Evolutionary conservation across 37 sponge, comb jelly and placozoan genomes (phyloP).

Genomic region (Diacarnus erythraeanus): DNA sequence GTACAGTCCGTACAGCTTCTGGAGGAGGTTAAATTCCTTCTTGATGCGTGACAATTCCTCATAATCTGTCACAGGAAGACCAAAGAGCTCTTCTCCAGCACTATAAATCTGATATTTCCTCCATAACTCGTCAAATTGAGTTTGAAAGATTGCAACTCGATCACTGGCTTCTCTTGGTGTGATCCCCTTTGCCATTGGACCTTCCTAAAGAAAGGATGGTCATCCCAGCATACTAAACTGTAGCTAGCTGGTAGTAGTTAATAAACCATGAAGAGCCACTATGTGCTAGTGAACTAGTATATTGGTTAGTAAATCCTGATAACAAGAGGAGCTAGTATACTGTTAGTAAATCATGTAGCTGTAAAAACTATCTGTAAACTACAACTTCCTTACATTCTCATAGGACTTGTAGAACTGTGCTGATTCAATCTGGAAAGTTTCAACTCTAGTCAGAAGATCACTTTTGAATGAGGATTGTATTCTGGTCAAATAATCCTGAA

Average conservation of each 20-base stretch:
- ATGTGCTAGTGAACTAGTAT: neutral
- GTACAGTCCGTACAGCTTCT: constrained; percentile 97
- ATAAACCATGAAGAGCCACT: neutral
- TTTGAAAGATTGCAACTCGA: constrained; percentile 61
- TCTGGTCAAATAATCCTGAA: constrained; percentile 72
- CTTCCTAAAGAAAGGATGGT: constrained; percentile 34
- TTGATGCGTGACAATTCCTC: constrained; percentile 80
- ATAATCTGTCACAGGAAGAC: constrained; percentile 88
- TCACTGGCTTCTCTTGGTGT: constrained; percentile 89
- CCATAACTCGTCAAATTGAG: constrained; percentile 94
- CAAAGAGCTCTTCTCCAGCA: constrained; percentile 95
- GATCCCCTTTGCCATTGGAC: constrained; percentile 93
- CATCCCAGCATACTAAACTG: neutral
- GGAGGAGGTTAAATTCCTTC: constrained; percentile 94
- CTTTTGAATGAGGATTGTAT: constrained; percentile 89
- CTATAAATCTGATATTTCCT: constrained; percentile 88
- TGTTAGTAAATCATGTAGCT: neutral
- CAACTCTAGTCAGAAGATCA: constrained; percentile 74
- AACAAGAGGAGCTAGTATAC: neutral
- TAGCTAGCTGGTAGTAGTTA: too few species aligned
- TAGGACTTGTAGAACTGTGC: constrained; percentile 75
- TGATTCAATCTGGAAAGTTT: constrained; percentile 61
- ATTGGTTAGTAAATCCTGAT: neutral
- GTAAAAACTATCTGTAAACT: neutral
- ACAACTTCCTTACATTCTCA: constrained; percentile 30